Evolutionary conservation across 2,113 vertebrate species (phyloP).

Genomic region (Paradoxurus hermaphroditus): DNA sequence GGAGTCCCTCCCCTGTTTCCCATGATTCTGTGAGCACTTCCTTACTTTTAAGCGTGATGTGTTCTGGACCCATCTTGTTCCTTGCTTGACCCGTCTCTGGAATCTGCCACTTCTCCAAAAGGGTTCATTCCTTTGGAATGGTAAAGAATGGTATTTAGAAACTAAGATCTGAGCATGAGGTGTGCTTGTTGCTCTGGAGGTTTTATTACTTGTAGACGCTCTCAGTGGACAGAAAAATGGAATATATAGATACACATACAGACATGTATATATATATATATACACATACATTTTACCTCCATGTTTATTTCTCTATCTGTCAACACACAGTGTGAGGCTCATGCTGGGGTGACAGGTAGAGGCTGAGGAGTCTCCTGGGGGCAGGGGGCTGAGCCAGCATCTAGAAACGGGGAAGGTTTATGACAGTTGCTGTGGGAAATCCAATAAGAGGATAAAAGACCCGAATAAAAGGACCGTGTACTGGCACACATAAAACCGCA

Average conservation of each 20-base stretch:
- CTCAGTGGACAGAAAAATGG: background rate
- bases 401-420: background rate
- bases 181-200: background rate
- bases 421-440: background rate
- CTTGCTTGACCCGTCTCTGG: background rate
- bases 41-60: background rate
- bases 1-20: background rate
- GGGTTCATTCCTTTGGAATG: background rate
- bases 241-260: background rate
- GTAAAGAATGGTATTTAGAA: slow-evolving; percentile 12
- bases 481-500: background rate
- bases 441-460: background rate
- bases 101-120: background rate
- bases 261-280: background rate
- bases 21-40: background rate
- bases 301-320: background rate
- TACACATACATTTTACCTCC: background rate
- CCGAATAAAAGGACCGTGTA: background rate
- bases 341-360: background rate
- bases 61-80: background rate
- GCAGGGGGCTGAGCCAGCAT: background rate
- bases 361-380: background rate
- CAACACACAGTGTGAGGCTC: background rate
- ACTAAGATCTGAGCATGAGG: background rate
- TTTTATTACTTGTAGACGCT: background rate